Conservation (phyloP, 1,140 invertebrate species). For the Andrena cerasifolii region DNA sequence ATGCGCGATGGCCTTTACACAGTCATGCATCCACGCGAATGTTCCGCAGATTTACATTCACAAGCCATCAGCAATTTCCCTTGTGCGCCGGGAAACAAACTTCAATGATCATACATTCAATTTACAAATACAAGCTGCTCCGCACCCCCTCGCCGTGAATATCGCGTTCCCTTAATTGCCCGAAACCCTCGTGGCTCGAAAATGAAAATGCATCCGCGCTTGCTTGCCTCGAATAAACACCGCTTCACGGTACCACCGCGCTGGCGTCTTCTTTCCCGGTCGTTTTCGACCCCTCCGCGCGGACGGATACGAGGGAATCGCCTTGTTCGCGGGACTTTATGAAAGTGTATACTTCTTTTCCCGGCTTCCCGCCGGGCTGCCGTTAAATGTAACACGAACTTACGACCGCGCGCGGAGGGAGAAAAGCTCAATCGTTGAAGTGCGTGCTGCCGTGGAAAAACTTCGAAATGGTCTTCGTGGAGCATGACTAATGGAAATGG, state of each 20-base stretch:
- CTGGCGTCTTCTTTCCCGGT: neutral
- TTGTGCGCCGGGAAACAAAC: no score
- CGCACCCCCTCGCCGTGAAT: neutral
- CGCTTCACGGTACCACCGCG: neutral
- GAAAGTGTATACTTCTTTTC: neutral
- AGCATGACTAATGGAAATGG: neutral
- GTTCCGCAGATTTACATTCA: no score
- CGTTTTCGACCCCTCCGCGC: neutral
- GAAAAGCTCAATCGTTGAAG: neutral
- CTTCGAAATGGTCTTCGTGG: neutral
- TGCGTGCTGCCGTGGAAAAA: neutral
- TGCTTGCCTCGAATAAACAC: neutral
- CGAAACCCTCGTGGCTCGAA: neutral
- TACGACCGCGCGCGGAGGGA: neutral
- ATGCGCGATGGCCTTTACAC: no score
- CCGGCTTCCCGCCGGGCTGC: neutral
- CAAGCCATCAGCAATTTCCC: no score
- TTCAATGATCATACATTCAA: no score
- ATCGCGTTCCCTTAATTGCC: neutral
- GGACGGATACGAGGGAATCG: neutral
- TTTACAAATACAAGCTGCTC: no score
- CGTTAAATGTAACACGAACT: constrained; percentile 2
- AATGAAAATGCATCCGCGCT: constrained; percentile 12
- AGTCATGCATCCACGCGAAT: no score
- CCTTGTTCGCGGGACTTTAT: neutral